These are phyloP conservation scores for Ochlodes sylvanus DNA, from an alignment of 2,888 invertebrate species.

Conservation along the genomic window DNA sequence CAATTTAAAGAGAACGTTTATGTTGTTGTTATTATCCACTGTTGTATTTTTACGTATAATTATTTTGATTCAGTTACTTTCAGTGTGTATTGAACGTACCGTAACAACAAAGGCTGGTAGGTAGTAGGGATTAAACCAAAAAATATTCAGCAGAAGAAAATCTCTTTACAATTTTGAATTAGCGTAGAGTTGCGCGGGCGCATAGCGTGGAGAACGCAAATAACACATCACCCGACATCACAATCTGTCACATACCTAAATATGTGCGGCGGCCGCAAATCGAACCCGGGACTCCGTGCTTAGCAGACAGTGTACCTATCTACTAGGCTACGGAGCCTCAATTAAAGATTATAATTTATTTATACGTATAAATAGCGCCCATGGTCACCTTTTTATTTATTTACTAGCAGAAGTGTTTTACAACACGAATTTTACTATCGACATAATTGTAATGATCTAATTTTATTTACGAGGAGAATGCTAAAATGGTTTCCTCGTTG, in stretches of 20 bases:
- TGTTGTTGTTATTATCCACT: slow-evolving; percentile 75
- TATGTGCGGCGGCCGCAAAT: too few species aligned
- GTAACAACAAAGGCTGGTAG: neutral
- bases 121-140: too few species aligned
- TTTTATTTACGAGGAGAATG: slow-evolving; percentile 9
- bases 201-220: too few species aligned
- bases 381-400: slow-evolving; percentile 7
- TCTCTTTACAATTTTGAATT: too few species aligned
- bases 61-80: slow-evolving; percentile 34
- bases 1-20: slow-evolving; percentile 72
- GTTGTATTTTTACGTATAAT: slow-evolving; percentile 54
- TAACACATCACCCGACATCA: too few species aligned
- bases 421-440: neutral
- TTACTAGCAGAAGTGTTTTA: slow-evolving; percentile 1
- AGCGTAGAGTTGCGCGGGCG: too few species aligned
- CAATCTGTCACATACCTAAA: too few species aligned
- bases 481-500: slow-evolving; percentile 15
- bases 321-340: too few species aligned
- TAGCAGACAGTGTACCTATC: too few species aligned
- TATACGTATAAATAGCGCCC: slow-evolving; percentile 13
- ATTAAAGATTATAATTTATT: slow-evolving; percentile 22
- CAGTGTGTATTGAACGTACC: slow-evolving; percentile 4
- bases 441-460: slow-evolving; percentile 17
- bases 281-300: too few species aligned
- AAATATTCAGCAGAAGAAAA: too few species aligned